Evolutionary conservation across 2,888 invertebrate species (phyloP).

Genomic region (Drosophila quinaria): DNA sequence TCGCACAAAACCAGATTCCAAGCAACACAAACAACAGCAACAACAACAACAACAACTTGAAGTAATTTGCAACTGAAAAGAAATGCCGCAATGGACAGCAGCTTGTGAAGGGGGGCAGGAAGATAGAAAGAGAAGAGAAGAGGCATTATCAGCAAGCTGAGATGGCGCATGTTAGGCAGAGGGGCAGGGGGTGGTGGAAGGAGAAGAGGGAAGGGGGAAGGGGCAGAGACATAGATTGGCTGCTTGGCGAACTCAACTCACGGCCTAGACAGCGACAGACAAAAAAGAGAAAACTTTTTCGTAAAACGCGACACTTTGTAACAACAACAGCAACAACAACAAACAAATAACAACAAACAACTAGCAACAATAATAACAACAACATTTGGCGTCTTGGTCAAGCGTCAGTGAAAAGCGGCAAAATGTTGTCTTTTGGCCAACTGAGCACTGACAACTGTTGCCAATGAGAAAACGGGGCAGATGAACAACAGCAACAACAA

Average conservation of each 20-base stretch:
- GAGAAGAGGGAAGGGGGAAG: background rate
- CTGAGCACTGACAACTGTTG: slow-evolving; percentile 45
- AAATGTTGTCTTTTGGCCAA: slow-evolving; percentile 39
- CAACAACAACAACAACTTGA: slow-evolving; percentile 56
- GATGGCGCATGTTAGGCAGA: background rate
- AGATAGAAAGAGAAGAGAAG: background rate
- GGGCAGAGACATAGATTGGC: slow-evolving; percentile 47
- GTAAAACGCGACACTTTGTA: slow-evolving; percentile 59
- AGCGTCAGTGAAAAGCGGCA: slow-evolving; percentile 52
- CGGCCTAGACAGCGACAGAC: slow-evolving; percentile 40
- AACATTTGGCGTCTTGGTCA: slow-evolving; percentile 51
- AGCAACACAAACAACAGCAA: slow-evolving; percentile 38
- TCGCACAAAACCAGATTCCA: slow-evolving; percentile 55
- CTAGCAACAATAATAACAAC: slow-evolving; percentile 5
- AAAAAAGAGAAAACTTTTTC: slow-evolving; percentile 71
- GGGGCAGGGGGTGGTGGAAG: background rate
- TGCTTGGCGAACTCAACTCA: slow-evolving; percentile 20
- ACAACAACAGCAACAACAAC: slow-evolving; percentile 39
- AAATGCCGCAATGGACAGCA: slow-evolving; percentile 62
- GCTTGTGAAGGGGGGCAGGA: slow-evolving; percentile 13
- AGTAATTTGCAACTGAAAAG: slow-evolving; percentile 77
- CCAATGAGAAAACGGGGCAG: slow-evolving; percentile 38
- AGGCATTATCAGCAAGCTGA: slow-evolving; percentile 11
- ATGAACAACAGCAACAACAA: background rate
- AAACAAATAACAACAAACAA: background rate